Evolutionary conservation across 2,888 invertebrate species (phyloP).

Genomic region (Barypeithes pellucidus): DNA sequence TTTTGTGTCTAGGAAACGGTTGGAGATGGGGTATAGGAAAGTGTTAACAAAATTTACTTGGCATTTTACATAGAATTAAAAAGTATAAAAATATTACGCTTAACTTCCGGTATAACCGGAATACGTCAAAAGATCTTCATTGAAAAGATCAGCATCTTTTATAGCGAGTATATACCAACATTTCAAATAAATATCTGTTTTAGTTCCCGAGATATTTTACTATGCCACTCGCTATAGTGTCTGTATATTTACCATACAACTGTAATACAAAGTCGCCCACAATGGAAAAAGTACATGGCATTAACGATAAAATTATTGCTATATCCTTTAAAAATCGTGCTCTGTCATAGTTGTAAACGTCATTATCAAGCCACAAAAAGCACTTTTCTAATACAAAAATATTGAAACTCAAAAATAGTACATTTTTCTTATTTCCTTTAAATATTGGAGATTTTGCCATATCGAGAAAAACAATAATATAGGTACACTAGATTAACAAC

Average conservation of each 20-base stretch:
- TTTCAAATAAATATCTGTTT: too few species aligned
- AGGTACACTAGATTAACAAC: background rate
- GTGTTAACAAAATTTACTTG: too few species aligned
- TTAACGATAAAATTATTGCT: conserved; percentile 53
- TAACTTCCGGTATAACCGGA: too few species aligned
- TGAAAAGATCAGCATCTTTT: too few species aligned
- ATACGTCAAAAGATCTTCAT: too few species aligned
- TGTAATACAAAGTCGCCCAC: conserved; percentile 54
- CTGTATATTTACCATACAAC: conserved; percentile 51
- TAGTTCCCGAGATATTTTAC: too few species aligned
- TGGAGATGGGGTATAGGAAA: too few species aligned
- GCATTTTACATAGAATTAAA: too few species aligned
- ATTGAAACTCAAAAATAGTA: conserved; percentile 51
- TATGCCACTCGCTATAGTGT: too few species aligned
- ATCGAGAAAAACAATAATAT: background rate
- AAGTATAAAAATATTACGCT: too few species aligned
- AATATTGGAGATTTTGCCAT: background rate
- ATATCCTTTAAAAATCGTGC: conserved; percentile 50
- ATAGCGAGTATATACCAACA: too few species aligned
- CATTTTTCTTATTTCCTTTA: background rate
- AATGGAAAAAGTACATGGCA: conserved; percentile 56
- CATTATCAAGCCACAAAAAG: conserved; percentile 48
- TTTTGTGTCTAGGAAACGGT: too few species aligned
- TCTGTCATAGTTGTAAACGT: conserved; percentile 35
- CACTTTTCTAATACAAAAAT: conserved; percentile 50